Evolutionary conservation across 2,113 vertebrate species (phyloP), one percentile per base, ranked within the genome.

Genomic region (Suncus etruscus): DNA sequence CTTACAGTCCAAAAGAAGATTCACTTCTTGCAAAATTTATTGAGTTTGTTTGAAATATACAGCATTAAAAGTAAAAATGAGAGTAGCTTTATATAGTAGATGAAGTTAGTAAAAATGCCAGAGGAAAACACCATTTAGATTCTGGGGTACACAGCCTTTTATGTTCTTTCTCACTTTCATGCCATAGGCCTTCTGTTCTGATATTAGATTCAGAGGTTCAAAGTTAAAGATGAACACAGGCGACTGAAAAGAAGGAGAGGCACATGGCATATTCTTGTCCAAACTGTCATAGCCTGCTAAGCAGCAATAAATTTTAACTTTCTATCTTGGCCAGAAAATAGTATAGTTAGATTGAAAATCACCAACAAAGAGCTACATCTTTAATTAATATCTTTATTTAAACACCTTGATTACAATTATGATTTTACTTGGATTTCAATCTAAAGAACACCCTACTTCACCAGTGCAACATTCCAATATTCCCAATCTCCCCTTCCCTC

Each of bases 1-100:
- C 68, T 86, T 68, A 93, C 24, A 76, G 54, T 31, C 12, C 18
- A 81, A 84, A 83, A 48, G 22, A 61, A 86, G 14, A 77, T 39
- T 27, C 18, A 84, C 22, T 5, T 25, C 0, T 47, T 25, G 51
- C 14, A 3, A 72, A 5, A 31, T 31, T 77, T 39, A n/a, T 45
- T 69, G 63, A 75, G 31, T 78, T 14, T 14, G 20, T 70, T 63
- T 76, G 54, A 73, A 73, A 72, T 16, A 80, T 39, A 47, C 6
- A 83, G 6, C 27, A 63, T 63, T 65, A 85, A 93, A 61, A 2
- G 48, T 47, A 69, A 32, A 27, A 25, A 5, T 2, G 24, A 14
- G 22, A n/a, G 11, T 27, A 25, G 24, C 51, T 74, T 78, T 27
- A 31, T 74, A 22, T n/a, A 24, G 48, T 24, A 65, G 68, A 27